Evolutionary conservation across 2,888 invertebrate species (phyloP).

Genomic region (Mamestra brassicae): DNA sequence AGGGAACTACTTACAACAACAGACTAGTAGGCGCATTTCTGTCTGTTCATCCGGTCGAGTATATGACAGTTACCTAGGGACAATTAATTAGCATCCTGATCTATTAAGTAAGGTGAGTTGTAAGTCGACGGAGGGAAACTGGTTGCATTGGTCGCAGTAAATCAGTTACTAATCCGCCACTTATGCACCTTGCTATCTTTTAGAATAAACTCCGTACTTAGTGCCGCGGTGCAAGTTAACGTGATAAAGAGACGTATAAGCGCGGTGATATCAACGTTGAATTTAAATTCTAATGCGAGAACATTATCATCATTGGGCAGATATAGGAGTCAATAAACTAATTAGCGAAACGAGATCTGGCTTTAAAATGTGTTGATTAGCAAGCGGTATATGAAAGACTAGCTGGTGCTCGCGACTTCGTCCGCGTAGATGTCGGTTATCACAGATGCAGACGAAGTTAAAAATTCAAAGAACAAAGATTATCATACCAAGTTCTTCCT

Average conservation of each 20-base stretch:
- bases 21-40: conserved; percentile 9
- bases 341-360: conserved; percentile 33
- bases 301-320: conserved; percentile 18
- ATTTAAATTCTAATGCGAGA: conserved; percentile 34
- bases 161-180: conserved; percentile 49
- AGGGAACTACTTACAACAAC: neutral
- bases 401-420: neutral
- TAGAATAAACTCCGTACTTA: conserved; percentile 35
- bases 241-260: conserved; percentile 40
- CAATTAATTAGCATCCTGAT: conserved; percentile 48
- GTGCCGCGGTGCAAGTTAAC: conserved; percentile 24
- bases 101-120: conserved; percentile 49
- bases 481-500: too few relatives aligned
- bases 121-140: conserved; percentile 39
- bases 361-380: conserved; percentile 19
- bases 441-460: too few relatives aligned
- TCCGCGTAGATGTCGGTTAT: too few relatives aligned
- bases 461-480: too few relatives aligned
- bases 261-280: conserved; percentile 38
- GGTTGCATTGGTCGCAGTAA: conserved; percentile 44
- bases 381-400: conserved; percentile 3
- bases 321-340: conserved; percentile 54
- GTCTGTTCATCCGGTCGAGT: conserved; percentile 2
- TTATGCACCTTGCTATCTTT: conserved; percentile 51
- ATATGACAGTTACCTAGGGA: conserved; percentile 14